Base-by-base conservation (phyloP, 2,888 invertebrate genomes). In the Autographa pulchrina region DNA sequence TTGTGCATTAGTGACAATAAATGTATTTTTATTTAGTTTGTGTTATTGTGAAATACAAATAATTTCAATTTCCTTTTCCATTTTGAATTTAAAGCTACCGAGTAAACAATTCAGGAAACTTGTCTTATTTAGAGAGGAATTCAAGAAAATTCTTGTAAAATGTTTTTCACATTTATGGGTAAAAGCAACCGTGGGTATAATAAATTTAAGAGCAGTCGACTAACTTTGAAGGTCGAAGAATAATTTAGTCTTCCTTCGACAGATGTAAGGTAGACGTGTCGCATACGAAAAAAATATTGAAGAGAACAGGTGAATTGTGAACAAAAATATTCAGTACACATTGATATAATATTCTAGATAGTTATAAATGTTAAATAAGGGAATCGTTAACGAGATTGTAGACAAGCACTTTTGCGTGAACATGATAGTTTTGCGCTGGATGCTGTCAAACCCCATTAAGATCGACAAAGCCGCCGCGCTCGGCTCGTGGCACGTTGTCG, bases 221-320 rank as follows among this genome's bases (percentile, higher is more conserved):
- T 48, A 48, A 48, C 48, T 48, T 48, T 48, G 48, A 48, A 48
- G 48, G 48, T n/a, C 48, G n/a, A 48, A 48, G 48, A 48, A 48
- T 48, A 48, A 48, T 48, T 8, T 48, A 48, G 48, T n/a, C n/a
- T n/a, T 5, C 7, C n/a, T 48, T n/a, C 8, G 48, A 48, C 48
- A 6, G 48, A 48, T 48, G 48, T 5, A 7, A 48, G 48, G 48
- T 48, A 7, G n/a, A 48, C n/a, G 48, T 48, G 48, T 6, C 48
- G n/a, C 48, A 6, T 48, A 5, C n/a, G n/a, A 48, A n/a, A 48
- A 48, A 41, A n/a, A 6, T 7, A 43, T 43, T 43, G 14, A 43
- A 48, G 48, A n/a, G 16, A 48, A 48, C 16, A 48, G 2, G n/a
- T 16, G 16, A 43, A 38, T 16, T 43, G 14, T 16, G n/a, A n/a